Evolutionary conservation across 2,888 invertebrate genomes (phyloP), one percentile per base, ranked within the genome.

Genomic region (Ganaspis brasiliensis): DNA sequence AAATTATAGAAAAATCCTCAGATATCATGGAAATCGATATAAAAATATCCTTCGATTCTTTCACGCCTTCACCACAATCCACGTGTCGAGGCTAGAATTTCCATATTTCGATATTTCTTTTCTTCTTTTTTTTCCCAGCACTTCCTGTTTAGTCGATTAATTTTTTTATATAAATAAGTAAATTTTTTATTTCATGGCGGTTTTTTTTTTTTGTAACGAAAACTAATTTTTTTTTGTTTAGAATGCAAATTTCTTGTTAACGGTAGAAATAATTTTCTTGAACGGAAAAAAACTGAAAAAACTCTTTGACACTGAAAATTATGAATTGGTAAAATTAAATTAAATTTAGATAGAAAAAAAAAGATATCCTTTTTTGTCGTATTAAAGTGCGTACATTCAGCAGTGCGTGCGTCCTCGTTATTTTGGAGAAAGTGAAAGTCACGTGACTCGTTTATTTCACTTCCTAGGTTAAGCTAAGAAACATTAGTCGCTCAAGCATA

Each of bases 391-490:
- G 82, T 37, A 35, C 37, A 40, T 63, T 40, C 74, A 80, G 73
- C 82, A 82, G 79, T 84, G 86, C 82, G 85, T 85, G 85, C 87
- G 90, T 87, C 88, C 89, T 87, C 89, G 86, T 89, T 90, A 88
- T 89, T 90, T 90, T 82, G 85, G 90, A 88, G 89, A 91, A 90
- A 91, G 90, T 89, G 90, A 91, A 91, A 91, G 91, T 89, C 86
- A 87, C 88, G 87, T 87, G 87, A 82, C 85, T 79, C 56, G 80
- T 75, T 78, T 81, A 81, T 79, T 73, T 77, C 73, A 77, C 81
- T 81, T 79, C 79, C 79, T 81, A 78, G 74, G 71, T 72, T 70
- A 78, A 74, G 74, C 76, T 72, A 61, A 76, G 78, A 74, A 67
- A 77, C 78, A 63, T 63, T 63, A 63, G 21, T 24, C 24, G 21